phyloP scores from a whole-genome alignment of 2,113 vertebrate genomes.

The Oreocharis arfaki region DNA sequence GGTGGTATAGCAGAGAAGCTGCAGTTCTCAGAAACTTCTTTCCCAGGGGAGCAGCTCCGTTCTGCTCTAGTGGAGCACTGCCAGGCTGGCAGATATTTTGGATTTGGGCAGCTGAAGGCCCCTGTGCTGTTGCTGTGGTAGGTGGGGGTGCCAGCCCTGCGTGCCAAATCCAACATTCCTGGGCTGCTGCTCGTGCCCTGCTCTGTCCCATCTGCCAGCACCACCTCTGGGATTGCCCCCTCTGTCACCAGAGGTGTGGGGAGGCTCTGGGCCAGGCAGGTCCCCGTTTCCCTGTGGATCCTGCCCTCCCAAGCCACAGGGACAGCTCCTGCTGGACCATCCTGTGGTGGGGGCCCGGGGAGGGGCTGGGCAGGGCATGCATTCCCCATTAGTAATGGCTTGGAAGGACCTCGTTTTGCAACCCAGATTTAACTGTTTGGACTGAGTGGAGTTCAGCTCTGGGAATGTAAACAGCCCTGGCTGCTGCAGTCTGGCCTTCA shows the following conservation, averaged over 20 bases:
- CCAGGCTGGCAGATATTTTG: background rate
- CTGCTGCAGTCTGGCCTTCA: background rate
- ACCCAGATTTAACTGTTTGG: background rate
- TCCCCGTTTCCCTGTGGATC: slow-evolving; percentile 21
- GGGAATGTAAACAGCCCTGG: background rate
- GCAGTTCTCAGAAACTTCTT: background rate
- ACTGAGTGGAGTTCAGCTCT: background rate
- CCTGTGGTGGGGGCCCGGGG: background rate
- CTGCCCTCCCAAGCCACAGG: background rate
- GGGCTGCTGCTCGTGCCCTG: fast-evolving
- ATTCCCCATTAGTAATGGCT: background rate
- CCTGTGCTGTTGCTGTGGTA: background rate
- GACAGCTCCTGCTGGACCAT: background rate
- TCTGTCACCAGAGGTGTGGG: background rate
- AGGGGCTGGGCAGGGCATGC: background rate
- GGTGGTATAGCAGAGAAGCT: background rate
- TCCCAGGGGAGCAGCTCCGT: background rate
- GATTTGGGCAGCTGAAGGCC: background rate
- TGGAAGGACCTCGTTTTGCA: background rate
- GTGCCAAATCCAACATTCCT: fast-evolving
- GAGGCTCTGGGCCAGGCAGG: background rate
- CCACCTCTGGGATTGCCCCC: background rate
- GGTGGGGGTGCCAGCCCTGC: background rate
- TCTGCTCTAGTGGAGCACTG: background rate
- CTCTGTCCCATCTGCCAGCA: background rate